Base-by-base conservation (phyloP, 2,113 vertebrate species). In the Xiphorhynchus elegans region DNA sequence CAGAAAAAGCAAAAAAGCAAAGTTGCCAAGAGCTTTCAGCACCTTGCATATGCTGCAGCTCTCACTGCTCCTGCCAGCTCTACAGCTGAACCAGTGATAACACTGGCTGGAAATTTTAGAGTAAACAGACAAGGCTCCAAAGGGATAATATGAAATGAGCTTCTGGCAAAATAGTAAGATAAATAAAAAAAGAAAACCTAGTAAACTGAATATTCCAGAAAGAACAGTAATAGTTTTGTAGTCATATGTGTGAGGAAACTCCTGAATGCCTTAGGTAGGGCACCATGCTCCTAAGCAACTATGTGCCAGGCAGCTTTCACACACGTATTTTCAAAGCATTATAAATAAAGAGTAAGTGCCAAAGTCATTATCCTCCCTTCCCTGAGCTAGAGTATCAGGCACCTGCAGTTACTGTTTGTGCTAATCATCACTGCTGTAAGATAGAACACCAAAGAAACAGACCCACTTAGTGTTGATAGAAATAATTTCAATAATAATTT, bases 41-140 rank as follows among this genome's bases (percentile, higher is more conserved):
- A 94, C 63, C 59, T 84, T 86, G 64, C 14, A 24, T 67, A 74
- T 60, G 72, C 82, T 86, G 75, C 87, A 94, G 87, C 79, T 80
- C 56, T 90, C 33, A 49, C 35, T 42, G 74, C 47, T 96, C 42
- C 77, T 90, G 72, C 82, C 85, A 96, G 90, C 67, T 55, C 47
- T 59, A 83, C 82, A 87, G 89, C 91, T 96, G 84, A 97, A 94
- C 37, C 81, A 93, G 73, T 42, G 84, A 87, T 94, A 93, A 85
- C 4, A 2, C 42, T 0, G 18, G 35, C 7, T 92, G 72, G 82
- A 94, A 86, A 96, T 83, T 93, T 77, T 9, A 90, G 35, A 80
- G 59, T 69, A 94, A 93, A 88, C 47, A 88, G 64, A 86, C 64
- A 56, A 81, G 76, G 76, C 15, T 70, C 42, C 72, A 60, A 92